Evolutionary conservation across 2,113 vertebrate species (phyloP).

Genomic region (Petaurus breviceps): DNA sequence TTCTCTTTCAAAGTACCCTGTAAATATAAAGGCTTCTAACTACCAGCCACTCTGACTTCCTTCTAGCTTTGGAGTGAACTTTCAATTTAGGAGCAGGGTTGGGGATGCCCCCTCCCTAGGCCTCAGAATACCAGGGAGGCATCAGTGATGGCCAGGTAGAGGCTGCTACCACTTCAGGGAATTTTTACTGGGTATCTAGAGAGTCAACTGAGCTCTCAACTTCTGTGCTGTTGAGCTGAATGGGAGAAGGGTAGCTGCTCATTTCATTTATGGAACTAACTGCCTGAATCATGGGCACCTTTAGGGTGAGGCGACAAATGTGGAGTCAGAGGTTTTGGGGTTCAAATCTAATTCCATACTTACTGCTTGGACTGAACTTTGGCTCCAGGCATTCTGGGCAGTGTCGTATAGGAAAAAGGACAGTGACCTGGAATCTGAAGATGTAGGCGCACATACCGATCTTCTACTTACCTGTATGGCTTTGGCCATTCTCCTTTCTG

Average conservation of each 20-base stretch:
- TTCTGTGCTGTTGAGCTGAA: slow-evolving; percentile 43
- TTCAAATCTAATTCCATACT: background rate
- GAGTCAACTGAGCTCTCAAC: background rate
- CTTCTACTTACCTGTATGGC: background rate
- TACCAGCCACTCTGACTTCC: background rate
- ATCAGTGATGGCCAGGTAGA: background rate
- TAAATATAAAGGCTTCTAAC: background rate
- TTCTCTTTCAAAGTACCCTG: background rate
- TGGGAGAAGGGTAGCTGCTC: background rate
- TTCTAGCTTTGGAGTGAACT: background rate
- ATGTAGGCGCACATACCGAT: background rate
- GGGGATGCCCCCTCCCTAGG: slow-evolving; percentile 12
- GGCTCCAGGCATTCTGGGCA: background rate
- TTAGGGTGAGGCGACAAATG: background rate
- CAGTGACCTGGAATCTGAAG: background rate
- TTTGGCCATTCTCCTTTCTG: background rate
- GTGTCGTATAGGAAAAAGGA: background rate
- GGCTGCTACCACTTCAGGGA: background rate
- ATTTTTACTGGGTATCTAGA: background rate
- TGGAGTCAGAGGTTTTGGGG: background rate
- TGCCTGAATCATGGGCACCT: background rate
- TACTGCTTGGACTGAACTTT: background rate
- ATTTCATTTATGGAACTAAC: background rate
- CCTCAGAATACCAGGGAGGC: background rate
- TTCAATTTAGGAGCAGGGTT: background rate